Evolutionary conservation across 2,888 invertebrate genomes (phyloP).

Genomic region (Ormyrus labotus): DNA sequence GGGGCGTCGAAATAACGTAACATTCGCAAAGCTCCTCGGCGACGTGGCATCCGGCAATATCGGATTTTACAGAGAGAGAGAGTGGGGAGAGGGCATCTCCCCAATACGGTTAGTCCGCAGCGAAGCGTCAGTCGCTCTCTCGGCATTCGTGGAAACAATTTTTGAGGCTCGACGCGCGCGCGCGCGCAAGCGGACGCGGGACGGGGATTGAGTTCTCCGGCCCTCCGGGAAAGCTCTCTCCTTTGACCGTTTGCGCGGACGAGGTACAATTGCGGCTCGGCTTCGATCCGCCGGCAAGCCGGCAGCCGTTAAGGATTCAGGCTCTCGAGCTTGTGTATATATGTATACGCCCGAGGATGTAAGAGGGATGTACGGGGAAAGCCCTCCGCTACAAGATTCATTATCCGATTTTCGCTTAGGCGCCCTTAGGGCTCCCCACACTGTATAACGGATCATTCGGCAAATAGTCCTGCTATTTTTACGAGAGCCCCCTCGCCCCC

Average conservation of each 20-base stretch:
- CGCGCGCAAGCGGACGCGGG: background rate
- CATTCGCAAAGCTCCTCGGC: constrained; percentile 22
- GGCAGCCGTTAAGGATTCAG: no score
- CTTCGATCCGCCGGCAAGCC: no score
- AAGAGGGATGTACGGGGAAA: no score
- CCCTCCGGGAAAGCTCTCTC: background rate
- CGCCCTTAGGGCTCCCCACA: background rate
- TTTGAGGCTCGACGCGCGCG: background rate
- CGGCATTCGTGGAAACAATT: constrained; percentile 8
- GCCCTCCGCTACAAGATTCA: constrained; percentile 35
- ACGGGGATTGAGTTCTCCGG: constrained; percentile 37
- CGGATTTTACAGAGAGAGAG: constrained; percentile 29
- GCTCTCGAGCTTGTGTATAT: no score
- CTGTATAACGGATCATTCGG: constrained; percentile 10
- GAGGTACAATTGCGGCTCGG: no score
- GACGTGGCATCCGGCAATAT: constrained; percentile 45
- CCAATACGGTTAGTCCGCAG: constrained; percentile 18
- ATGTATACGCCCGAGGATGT: no score
- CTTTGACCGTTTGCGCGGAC: no score
- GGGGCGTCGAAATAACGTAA: constrained; percentile 34
- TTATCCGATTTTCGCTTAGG: constrained; percentile 41
- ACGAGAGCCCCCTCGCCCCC: background rate
- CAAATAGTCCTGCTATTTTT: constrained; percentile 42
- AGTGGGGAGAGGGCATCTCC: background rate
- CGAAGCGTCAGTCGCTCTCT: background rate